Evolutionary conservation across 2,797 vertebrate genomes (phyloP).

Genomic region (Sebastiscus tertius): DNA sequence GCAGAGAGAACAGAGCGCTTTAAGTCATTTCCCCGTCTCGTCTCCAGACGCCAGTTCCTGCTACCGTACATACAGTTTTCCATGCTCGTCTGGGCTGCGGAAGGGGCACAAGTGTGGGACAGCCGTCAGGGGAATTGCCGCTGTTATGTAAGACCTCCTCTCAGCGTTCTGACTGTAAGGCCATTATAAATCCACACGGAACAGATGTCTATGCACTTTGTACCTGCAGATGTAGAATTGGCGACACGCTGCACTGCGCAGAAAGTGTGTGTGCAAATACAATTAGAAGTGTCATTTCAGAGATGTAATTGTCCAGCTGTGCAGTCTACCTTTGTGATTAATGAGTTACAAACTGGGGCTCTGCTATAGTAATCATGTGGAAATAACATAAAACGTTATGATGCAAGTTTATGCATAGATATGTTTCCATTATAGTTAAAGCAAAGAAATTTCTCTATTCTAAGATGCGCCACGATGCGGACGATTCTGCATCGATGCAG

Average conservation of each 20-base stretch:
- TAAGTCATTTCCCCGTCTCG: slow-evolving; percentile 58
- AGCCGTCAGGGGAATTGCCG: slow-evolving; percentile 25
- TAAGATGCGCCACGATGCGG: neutral
- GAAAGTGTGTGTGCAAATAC: slow-evolving; percentile 15
- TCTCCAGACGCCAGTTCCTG: slow-evolving; percentile 42
- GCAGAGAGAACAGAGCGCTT: slow-evolving; percentile 37
- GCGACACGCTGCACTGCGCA: slow-evolving; percentile 26
- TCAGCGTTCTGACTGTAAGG: slow-evolving; percentile 9
- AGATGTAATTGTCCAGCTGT: slow-evolving; percentile 6
- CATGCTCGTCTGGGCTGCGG: slow-evolving; percentile 36
- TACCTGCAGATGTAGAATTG: slow-evolving; percentile 35
- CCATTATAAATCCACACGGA: slow-evolving; percentile 39
- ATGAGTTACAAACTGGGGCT: neutral
- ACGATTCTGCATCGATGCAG: rapidly evolving
- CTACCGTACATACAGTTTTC: slow-evolving; percentile 33
- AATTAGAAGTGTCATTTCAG: slow-evolving; percentile 10
- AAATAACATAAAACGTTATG: neutral
- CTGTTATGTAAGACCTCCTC: slow-evolving; percentile 54
- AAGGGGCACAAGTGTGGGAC: slow-evolving; percentile 32
- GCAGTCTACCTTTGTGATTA: slow-evolving; percentile 3
- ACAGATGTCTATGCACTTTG: slow-evolving; percentile 26
- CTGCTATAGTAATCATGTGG: neutral
- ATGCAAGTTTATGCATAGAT: neutral
- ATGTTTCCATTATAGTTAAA: neutral
- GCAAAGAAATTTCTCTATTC: neutral